Evolutionary conservation across 2,888 invertebrate species (phyloP).

Genomic region (Papilio elwesi): DNA sequence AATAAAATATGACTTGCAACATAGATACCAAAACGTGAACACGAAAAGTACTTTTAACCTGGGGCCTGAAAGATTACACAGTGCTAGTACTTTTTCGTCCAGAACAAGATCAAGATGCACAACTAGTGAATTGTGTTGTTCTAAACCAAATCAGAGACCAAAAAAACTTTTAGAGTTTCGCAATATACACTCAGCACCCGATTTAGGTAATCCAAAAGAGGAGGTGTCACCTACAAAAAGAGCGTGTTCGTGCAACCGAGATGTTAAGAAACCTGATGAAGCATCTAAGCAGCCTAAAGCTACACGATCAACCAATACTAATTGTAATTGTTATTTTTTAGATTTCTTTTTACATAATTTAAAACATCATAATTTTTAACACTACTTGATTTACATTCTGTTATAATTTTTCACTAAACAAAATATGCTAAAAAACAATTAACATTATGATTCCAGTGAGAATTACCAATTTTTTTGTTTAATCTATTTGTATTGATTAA

Average conservation of each 20-base stretch:
- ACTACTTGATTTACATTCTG: too few species aligned
- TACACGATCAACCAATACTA: conserved; percentile 55
- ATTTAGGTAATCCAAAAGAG: conserved; percentile 53
- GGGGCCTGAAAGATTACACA: conserved; percentile 75
- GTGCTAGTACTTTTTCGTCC: conserved; percentile 78
- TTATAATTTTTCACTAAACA: too few species aligned
- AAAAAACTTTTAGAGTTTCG: conserved; percentile 51
- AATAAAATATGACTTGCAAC: conserved; percentile 85
- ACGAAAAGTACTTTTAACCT: conserved; percentile 40
- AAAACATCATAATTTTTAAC: neutral
- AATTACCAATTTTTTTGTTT: too few species aligned
- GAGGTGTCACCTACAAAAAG: conserved; percentile 60
- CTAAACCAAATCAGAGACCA: conserved; percentile 58
- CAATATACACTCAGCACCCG: conserved; percentile 68
- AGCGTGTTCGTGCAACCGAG: conserved; percentile 70
- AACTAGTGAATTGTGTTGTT: conserved; percentile 56
- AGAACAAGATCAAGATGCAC: conserved; percentile 65
- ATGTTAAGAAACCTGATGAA: conserved; percentile 62
- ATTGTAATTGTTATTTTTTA: conserved; percentile 63
- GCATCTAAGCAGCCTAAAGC: conserved; percentile 54
- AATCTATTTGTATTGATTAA: too few species aligned
- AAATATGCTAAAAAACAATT: too few species aligned
- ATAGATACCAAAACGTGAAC: conserved; percentile 57
- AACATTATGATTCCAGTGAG: too few species aligned
- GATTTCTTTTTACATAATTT: neutral